A percentile compares a stretch with the other conserved stretches of the same genome.
phyloP scores from a whole-genome alignment of 1,140 invertebrate species.

The Triops longicaudatus region DNA sequence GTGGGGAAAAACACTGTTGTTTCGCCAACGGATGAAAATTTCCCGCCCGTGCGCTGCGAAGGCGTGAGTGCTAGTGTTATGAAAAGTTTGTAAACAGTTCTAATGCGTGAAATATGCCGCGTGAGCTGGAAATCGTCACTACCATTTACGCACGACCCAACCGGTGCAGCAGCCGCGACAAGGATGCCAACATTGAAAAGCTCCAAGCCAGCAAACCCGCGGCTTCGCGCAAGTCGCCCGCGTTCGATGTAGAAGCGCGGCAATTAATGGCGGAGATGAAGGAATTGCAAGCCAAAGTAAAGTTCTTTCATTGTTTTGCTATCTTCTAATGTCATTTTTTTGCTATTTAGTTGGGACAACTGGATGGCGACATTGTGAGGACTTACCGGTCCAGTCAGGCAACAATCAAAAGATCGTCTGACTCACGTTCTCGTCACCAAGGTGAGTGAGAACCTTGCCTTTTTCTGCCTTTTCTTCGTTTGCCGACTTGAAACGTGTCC shows the following conservation, averaged over 20 bases:
- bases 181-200: constrained; percentile 11
- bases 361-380: not conserved
- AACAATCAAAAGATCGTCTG: not conserved
- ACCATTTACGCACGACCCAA: constrained; percentile 12
- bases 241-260: not conserved
- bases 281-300: constrained; percentile 8
- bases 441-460: not conserved
- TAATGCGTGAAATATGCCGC: constrained; percentile 14
- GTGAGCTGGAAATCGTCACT: constrained; percentile 23
- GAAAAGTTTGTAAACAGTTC: too few species aligned
- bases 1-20: too few species aligned
- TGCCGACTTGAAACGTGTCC: not conserved
- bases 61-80: too few species aligned
- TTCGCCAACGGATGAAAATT: too few species aligned
- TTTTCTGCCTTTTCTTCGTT: not conserved
- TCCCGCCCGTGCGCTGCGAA: too few species aligned
- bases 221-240: not conserved
- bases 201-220: not conserved
- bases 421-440: not conserved
- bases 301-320: not conserved
- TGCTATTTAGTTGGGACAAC: not conserved
- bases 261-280: not conserved
- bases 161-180: not conserved
- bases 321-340: not conserved
- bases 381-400: not conserved